Conservation (phyloP, 2,797 vertebrate species). For the Acanthurus leucopareius region DNA sequence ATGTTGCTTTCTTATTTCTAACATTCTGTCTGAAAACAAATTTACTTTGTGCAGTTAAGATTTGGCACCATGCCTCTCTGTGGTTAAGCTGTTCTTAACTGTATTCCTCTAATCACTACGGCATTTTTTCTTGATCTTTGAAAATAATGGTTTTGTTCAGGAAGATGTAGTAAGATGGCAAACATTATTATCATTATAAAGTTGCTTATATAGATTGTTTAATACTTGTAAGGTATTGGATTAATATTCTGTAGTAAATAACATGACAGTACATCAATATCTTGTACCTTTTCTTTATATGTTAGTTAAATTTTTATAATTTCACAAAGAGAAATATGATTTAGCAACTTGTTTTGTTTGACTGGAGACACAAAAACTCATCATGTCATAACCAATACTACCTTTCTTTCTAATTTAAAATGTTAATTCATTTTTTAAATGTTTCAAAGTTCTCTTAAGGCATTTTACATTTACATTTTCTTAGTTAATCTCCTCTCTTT, state of each 20-base stretch:
- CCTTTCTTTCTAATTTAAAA: background rate
- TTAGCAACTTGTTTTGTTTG: constrained; percentile 4
- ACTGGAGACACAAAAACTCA: background rate
- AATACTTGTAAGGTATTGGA: constrained; percentile 27
- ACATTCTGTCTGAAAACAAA: background rate
- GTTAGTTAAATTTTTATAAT: constrained; percentile 21
- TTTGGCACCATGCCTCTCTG: background rate
- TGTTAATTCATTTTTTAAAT: background rate
- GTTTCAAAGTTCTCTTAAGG: background rate
- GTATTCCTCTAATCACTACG: background rate
- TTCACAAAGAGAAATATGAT: background rate
- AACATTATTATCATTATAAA: background rate
- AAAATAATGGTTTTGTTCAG: constrained; percentile 20
- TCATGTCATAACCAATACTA: background rate
- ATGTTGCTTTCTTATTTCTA: background rate
- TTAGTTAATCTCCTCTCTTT: background rate
- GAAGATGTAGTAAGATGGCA: constrained; percentile 31
- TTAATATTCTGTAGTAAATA: constrained; percentile 35
- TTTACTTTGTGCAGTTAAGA: background rate
- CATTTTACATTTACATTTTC: background rate
- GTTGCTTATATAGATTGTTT: constrained; percentile 37
- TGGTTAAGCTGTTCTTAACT: background rate
- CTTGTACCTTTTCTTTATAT: constrained; percentile 30
- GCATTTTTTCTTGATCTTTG: background rate
- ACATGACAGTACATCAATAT: constrained; percentile 48